These are phyloP conservation scores for Perdix hodgsoniae DNA, from an alignment of 2,797 vertebrate species.

Conservation along the genomic window DNA sequence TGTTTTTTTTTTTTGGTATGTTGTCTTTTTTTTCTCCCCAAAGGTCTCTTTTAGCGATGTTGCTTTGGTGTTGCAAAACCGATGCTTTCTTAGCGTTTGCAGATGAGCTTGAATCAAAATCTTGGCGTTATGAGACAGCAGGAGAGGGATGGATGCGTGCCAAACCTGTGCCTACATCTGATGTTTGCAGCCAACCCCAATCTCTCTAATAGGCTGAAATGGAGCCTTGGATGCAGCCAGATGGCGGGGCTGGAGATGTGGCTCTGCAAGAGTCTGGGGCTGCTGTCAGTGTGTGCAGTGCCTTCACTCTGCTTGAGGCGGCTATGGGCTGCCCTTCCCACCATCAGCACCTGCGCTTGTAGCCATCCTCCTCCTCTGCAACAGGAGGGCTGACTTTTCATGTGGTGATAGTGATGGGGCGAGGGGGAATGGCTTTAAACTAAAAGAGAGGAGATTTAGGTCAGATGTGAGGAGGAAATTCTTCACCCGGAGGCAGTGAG, in stretches of 20 bases:
- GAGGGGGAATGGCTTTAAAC: too few species aligned
- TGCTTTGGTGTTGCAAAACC: neutral
- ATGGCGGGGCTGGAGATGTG: neutral
- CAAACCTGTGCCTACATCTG: constrained; percentile 53
- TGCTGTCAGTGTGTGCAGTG: neutral
- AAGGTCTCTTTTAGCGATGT: rapidly evolving
- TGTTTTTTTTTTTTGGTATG: neutral
- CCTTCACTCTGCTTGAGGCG: rapidly evolving
- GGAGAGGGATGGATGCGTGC: neutral
- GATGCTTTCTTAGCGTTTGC: constrained; percentile 24
- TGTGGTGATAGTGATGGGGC: too few species aligned
- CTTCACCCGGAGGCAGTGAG: too few species aligned
- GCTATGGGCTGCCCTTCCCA: neutral
- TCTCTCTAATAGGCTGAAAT: neutral
- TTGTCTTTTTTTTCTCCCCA: neutral
- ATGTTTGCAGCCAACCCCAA: constrained; percentile 46
- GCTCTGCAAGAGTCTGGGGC: neutral
- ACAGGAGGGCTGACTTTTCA: neutral
- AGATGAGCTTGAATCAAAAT: constrained; percentile 40
- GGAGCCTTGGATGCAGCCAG: neutral
- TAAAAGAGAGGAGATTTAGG: too few species aligned
- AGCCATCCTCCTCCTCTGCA: neutral
- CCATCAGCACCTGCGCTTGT: neutral
- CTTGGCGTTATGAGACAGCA: constrained; percentile 15
- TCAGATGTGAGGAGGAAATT: too few species aligned